phyloP scores from a whole-genome alignment of 2,113 vertebrate genomes.

The Ornithorhynchus anatinus region DNA sequence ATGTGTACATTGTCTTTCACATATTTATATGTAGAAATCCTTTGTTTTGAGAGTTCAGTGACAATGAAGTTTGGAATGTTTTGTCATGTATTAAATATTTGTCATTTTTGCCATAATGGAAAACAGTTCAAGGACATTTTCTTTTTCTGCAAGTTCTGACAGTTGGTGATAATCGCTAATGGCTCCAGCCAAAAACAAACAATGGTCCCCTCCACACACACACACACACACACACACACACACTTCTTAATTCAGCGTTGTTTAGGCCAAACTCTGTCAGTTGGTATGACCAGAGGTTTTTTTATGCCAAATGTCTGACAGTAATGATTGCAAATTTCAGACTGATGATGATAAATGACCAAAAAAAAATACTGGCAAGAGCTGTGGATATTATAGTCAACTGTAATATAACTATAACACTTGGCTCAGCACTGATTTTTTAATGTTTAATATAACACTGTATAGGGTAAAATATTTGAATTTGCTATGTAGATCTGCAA shows the following conservation, averaged over 20 bases:
- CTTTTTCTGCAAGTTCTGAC: background rate
- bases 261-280: background rate
- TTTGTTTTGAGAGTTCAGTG: background rate
- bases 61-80: background rate
- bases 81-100: background rate
- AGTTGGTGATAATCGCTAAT: background rate
- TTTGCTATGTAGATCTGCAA: background rate
- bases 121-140: background rate
- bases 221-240: no score
- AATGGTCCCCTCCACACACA: background rate
- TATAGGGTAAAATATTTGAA: background rate
- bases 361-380: background rate
- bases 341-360: constrained; percentile 9
- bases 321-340: constrained; percentile 3
- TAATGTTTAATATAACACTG: background rate
- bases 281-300: constrained; percentile 6
- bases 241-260: background rate
- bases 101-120: background rate
- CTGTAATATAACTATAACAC: background rate
- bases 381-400: background rate
- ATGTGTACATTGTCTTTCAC: background rate
- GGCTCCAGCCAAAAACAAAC: background rate
- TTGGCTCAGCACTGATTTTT: background rate
- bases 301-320: background rate
- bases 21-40: background rate